Evolutionary conservation across 2,888 invertebrate species (phyloP).

Genomic region (Microctonus brassicae): DNA sequence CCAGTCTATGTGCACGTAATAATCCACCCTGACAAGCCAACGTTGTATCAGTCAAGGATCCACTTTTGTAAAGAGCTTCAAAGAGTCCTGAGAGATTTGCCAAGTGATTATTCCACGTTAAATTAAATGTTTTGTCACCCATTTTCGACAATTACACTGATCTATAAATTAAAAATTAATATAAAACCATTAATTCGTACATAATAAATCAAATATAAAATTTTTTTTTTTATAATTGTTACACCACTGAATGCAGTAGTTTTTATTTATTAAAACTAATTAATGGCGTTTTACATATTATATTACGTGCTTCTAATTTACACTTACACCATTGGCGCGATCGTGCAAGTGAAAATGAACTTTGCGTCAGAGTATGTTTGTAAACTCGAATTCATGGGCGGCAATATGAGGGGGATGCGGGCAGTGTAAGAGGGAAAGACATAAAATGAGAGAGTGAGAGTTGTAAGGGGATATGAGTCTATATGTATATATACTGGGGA

Average conservation of each 20-base stretch:
- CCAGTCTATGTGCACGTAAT: constrained; percentile 79
- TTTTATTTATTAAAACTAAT: constrained; percentile 12
- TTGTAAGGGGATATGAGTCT: constrained; percentile 40
- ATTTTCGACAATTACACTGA: constrained; percentile 55
- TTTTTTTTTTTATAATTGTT: neutral
- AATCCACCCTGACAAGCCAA: constrained; percentile 81
- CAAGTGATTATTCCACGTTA: constrained; percentile 82
- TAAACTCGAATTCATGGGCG: constrained; percentile 35
- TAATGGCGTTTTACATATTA: constrained; percentile 13
- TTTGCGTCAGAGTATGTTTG: constrained; percentile 31
- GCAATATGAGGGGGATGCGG: constrained; percentile 19
- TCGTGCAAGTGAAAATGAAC: constrained; percentile 23
- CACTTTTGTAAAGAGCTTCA: constrained; percentile 78
- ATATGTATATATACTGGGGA: constrained; percentile 9
- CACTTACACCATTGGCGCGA: neutral
- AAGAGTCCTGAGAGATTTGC: constrained; percentile 80
- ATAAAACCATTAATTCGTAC: neutral
- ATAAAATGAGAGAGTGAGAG: constrained; percentile 34
- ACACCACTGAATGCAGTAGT: neutral
- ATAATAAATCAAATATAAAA: neutral
- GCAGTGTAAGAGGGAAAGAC: constrained; percentile 28
- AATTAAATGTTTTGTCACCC: constrained; percentile 78
- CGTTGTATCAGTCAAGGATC: constrained; percentile 79
- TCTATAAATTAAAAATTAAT: neutral
- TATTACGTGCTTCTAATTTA: constrained; percentile 8